These are phyloP conservation scores for Pitta sordida DNA, from an alignment of 2,113 vertebrate species.

Conservation along the genomic window DNA sequence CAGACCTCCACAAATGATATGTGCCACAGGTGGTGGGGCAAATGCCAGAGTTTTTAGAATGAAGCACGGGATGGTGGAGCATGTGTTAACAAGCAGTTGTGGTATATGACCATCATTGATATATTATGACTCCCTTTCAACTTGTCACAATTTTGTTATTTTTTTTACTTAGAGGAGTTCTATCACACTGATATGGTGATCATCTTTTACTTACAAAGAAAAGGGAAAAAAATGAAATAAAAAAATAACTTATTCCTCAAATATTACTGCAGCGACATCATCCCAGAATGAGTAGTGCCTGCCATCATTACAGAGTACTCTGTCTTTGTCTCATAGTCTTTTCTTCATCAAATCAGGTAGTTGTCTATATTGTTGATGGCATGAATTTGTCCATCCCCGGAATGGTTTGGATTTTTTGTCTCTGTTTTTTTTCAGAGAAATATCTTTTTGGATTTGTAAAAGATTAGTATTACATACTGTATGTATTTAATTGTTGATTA, in stretches of 20 bases:
- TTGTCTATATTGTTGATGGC: not conserved
- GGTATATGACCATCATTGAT: not conserved
- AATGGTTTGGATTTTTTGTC: not conserved
- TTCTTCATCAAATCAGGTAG: not conserved
- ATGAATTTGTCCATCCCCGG: not conserved
- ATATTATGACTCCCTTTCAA: not conserved
- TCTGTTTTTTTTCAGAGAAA: not conserved
- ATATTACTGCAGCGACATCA: not conserved
- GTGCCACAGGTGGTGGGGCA: not conserved
- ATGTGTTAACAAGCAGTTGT: not conserved
- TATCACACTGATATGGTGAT: not conserved
- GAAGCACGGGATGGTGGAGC: not conserved
- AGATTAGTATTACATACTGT: not conserved
- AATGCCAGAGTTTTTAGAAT: not conserved
- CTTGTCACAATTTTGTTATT: not conserved
- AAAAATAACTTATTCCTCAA: not conserved
- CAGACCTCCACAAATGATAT: not conserved
- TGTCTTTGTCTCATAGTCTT: not conserved
- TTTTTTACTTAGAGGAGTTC: not conserved
- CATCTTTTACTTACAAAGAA: not conserved
- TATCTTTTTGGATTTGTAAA: not conserved
- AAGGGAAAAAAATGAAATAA: rapidly evolving
- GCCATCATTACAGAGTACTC: rapidly evolving
- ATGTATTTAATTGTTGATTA: not conserved
- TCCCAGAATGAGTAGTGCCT: not conserved